These are phyloP conservation scores for Catharus bicknelli DNA, from an alignment of 2,113 vertebrate species.

Conservation along the genomic window DNA sequence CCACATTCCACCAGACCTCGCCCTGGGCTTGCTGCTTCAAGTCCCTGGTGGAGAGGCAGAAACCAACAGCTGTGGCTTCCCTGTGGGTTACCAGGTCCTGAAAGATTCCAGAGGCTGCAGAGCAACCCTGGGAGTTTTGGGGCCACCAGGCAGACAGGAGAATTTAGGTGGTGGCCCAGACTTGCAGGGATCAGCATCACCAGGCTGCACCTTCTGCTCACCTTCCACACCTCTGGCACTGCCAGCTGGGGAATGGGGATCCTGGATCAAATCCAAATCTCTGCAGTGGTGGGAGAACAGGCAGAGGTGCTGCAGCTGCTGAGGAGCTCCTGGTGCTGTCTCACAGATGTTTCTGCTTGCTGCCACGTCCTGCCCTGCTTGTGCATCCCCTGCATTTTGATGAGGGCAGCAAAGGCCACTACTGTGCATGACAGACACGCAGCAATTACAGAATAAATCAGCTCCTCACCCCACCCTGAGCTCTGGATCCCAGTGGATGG, in stretches of 20 bases:
- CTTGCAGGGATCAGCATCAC: not conserved
- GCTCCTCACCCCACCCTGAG: not conserved
- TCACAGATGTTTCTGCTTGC: not conserved
- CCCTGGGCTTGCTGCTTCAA: not conserved
- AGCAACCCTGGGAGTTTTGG: not conserved
- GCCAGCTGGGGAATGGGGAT: not conserved
- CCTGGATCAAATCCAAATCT: not conserved
- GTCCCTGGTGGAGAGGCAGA: not conserved
- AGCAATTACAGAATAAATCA: not conserved
- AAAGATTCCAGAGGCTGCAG: not conserved
- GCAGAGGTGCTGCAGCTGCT: not conserved
- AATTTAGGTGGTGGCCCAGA: not conserved
- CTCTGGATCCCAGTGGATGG: not conserved
- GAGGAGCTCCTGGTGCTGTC: not conserved
- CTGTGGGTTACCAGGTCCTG: not conserved
- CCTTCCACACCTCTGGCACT: not conserved
- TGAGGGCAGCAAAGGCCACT: not conserved
- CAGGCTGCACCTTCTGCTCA: not conserved
- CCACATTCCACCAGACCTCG: not conserved
- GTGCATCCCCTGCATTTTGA: not conserved
- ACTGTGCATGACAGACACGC: not conserved
- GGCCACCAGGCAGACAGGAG: not conserved
- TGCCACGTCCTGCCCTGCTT: not conserved
- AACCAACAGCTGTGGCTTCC: not conserved
- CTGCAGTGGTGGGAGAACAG: not conserved